These are phyloP conservation scores for Apodemia zela DNA, from an alignment of 2,888 invertebrate species.

Conservation along the genomic window DNA sequence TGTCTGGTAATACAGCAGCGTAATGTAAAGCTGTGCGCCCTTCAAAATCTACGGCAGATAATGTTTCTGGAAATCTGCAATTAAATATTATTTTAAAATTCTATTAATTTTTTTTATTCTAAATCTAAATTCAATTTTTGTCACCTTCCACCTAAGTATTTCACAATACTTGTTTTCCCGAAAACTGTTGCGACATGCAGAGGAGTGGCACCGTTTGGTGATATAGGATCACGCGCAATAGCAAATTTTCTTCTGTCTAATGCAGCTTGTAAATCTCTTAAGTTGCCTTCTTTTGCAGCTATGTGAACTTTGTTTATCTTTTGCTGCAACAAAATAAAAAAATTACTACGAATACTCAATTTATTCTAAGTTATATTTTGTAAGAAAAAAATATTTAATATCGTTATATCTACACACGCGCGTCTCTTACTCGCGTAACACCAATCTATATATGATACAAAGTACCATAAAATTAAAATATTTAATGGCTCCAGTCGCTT, in stretches of 20 bases:
- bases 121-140: not conserved
- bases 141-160: slow-evolving; percentile 80
- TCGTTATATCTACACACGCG: no score
- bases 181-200: slow-evolving; percentile 92
- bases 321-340: slow-evolving; percentile 81
- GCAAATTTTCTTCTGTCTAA: slow-evolving; percentile 95
- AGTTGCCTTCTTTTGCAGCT: slow-evolving; percentile 91
- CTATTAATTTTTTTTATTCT: not conserved
- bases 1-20: slow-evolving; percentile 90
- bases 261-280: slow-evolving; percentile 91
- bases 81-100: not conserved
- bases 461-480: no score
- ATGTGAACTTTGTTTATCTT: slow-evolving; percentile 94
- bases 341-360: no score
- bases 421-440: no score
- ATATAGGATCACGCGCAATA: slow-evolving; percentile 90
- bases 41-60: slow-evolving; percentile 88
- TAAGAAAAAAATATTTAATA: no score
- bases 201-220: slow-evolving; percentile 91
- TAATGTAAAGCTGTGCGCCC: slow-evolving; percentile 94
- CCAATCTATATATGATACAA: no score
- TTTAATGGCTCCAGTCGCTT: no score
- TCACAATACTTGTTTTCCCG: slow-evolving; percentile 89
- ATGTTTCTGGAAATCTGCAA: slow-evolving; percentile 90
- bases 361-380: no score